Conservation (phyloP, 2,113 vertebrate genomes). For the Ivindomyrus marchei region DNA sequence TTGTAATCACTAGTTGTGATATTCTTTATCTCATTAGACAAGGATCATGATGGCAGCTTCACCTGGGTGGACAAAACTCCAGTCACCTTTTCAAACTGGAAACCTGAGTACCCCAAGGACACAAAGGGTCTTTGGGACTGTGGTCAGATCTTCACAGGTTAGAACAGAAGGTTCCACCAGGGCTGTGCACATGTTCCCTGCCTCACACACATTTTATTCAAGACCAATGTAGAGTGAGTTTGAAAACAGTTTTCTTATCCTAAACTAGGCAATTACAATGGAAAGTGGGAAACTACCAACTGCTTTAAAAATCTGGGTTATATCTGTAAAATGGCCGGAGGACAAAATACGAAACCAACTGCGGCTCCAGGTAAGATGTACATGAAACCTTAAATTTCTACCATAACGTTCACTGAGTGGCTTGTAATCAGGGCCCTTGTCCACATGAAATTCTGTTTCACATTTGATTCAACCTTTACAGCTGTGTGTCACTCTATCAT, state of each 20-base stretch:
- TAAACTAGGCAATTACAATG: slow-evolving; percentile 56
- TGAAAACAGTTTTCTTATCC: background rate
- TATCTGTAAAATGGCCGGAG: slow-evolving; percentile 64
- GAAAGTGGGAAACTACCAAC: slow-evolving; percentile 67
- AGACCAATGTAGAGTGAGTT: background rate
- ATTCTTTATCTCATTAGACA: slow-evolving; percentile 45
- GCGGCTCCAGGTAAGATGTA: slow-evolving; percentile 48
- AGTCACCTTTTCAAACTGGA: slow-evolving; percentile 53
- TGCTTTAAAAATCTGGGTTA: slow-evolving; percentile 64
- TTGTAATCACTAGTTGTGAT: background rate
- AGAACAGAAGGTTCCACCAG: background rate
- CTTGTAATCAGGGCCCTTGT: background rate
- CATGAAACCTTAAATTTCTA: background rate
- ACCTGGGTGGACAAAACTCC: slow-evolving; percentile 58
- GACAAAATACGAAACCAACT: slow-evolving; percentile 60
- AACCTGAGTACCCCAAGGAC: slow-evolving; percentile 52
- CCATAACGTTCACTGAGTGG: background rate
- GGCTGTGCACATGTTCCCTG: background rate
- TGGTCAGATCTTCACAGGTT: slow-evolving; percentile 68
- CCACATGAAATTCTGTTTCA: background rate
- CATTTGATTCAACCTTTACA: background rate
- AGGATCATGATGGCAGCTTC: slow-evolving; percentile 54
- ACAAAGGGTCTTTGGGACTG: slow-evolving; percentile 57
- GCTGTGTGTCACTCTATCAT: background rate
- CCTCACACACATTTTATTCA: background rate